These are phyloP conservation scores for Agonopterix arenella DNA, from an alignment of 2,888 invertebrate genomes.

Conservation along the genomic window DNA sequence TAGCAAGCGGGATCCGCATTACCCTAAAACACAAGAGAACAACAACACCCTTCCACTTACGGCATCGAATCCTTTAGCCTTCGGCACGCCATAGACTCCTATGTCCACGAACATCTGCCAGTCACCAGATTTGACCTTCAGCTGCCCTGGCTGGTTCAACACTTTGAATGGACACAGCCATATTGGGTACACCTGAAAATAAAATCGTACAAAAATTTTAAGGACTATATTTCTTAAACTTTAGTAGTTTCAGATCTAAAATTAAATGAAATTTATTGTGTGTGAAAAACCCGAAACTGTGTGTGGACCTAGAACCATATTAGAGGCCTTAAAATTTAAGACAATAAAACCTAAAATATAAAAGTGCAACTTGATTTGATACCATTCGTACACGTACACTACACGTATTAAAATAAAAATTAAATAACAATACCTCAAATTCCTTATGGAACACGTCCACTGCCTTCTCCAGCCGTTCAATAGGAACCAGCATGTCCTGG, in stretches of 20 bases:
- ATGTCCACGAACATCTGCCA: conserved; percentile 86
- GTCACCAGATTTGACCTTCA: conserved; percentile 71
- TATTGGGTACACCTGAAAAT: conserved; percentile 83
- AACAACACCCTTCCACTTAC: conserved; percentile 31
- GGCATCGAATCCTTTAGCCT: conserved; percentile 77
- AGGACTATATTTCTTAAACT: too few relatives aligned
- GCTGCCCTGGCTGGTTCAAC: conserved; percentile 82
- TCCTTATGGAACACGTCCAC: conserved; percentile 80
- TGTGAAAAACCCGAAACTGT: too few relatives aligned
- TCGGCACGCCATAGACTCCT: conserved; percentile 88
- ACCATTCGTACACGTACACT: too few relatives aligned
- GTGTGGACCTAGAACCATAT: too few relatives aligned
- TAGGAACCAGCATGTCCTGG: conserved; percentile 88
- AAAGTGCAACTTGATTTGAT: too few relatives aligned
- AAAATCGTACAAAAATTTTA: too few relatives aligned
- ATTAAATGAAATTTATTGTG: too few relatives aligned
- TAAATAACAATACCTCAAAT: conserved; percentile 69
- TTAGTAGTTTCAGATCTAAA: too few relatives aligned
- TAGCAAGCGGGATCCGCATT: too few relatives aligned
- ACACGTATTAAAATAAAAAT: background rate
- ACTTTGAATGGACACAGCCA: conserved; percentile 90
- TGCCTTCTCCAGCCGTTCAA: conserved; percentile 76
- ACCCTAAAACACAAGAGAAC: background rate
- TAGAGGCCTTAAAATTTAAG: too few relatives aligned
- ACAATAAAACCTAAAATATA: too few relatives aligned